Base-by-base conservation (phyloP, 2,113 vertebrate genomes). In the Syrrhaptes paradoxus region DNA sequence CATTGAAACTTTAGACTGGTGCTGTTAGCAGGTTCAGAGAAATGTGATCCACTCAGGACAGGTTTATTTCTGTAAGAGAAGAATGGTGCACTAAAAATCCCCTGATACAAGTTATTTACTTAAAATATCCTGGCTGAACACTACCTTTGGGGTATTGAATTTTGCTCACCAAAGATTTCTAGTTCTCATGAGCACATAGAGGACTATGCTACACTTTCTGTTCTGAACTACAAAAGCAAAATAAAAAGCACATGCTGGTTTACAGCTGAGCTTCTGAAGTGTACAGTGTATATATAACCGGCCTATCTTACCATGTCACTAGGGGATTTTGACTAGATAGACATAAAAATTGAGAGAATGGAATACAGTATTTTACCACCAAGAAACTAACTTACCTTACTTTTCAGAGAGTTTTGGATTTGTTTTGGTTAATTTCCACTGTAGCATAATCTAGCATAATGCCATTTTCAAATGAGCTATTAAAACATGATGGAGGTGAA, bases 1-100 rank as follows among this genome's bases (percentile, higher is more conserved):
- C 4, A 0, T 7, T 94, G 95, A 95, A 97, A 94, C 78, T 79
- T 95, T 85, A 97, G 51, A 90, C 2, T 52, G 75, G 51, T 87
- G 91, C 90, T 74, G 51, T 87, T 96, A 94, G 73, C 74, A 88
- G 51, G 58, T 80, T 90, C 87, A 83, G 29, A 91, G 94, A 93
- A 93, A 96, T 66, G 59, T 46, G 91, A 96, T 93, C 93, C 38
- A 12, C 74, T 59, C 43, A 28, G 78, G 54, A 70, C 1, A 3
- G 46, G 81, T 95, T 95, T 95, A 95, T 94, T 96, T 94, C 87
- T 95, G 93, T 91, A 91, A 85, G 67, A 63, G 78, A 71, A 95
- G 89, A 90, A 51, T 34, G 2, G 22, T 57, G 17, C 55, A 55
- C 51, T 76, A 93, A 93, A 94, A 96, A 87, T 93, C 90, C 75